Base-by-base conservation (phyloP, 2,888 invertebrate species). In the Archaeoteleia sp. region DNA sequence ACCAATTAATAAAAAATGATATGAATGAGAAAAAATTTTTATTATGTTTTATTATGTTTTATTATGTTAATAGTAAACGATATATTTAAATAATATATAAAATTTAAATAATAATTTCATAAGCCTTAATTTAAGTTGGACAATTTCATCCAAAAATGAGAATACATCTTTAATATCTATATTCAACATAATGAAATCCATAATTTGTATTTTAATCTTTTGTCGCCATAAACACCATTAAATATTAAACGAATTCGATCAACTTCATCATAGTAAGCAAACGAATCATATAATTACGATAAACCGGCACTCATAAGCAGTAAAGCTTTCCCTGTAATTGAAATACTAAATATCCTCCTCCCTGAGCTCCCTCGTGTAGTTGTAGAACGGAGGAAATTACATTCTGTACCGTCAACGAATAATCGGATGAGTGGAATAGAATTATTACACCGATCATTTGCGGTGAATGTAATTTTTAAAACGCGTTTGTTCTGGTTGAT, bases 381-480 rank as follows among this genome's bases (percentile, higher is more conserved):
- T 20, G 17, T 5, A 8, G 51, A 40, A 20, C 25, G 15, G 8
- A 20, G 25, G 30, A 51, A 39, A 51, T 51, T 51, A 51, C 51
- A 51, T 37, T 51, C 39, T 40, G 7, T 12, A 37, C 29, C 37
- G 27, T 49, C 14, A 40, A 51, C 39, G 51, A 51, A 51, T 51
- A 51, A 51, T 51, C 51, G 17, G 27, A 51, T 51, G 51, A 40
- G 40, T 51, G 15, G 13, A 40, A 39, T 27, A n/a, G 25, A 37
- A 49, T 30, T 48, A 10, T 13, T 20, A 7, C n/a, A 3, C 30
- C 23, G 12, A 51, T 51, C n/a, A n/a, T 51, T 51, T 51, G 17
- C n/a, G 12, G 9, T 23, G n/a, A 17, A 13, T 39, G 37, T 37
- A 37, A 49, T 37, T 49, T 49, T 49, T 37, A 37, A 27, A 17